Evolutionary conservation across 2,797 vertebrate species (phyloP), one percentile per base, ranked within the genome.

Genomic region (Cynodonichthys magdalenae): DNA sequence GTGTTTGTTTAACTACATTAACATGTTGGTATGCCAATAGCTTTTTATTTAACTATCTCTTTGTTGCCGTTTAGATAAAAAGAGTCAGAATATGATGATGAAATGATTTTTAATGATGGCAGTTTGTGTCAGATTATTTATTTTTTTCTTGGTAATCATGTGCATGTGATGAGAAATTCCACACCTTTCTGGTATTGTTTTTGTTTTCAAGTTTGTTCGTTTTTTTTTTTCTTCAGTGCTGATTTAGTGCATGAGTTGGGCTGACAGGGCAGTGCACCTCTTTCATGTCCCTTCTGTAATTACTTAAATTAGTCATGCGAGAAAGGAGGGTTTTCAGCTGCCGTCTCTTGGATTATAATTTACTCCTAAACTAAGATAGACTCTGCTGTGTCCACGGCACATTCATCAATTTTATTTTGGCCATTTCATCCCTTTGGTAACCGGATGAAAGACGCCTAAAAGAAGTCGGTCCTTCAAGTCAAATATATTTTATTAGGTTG

Each of bases 241-340:
- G 28, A 65, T 74, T 67, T 68, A 71, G 59, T 68, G 63, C 46
- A 39, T 19, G 65, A 42, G 15, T 74, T 74, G 60, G 60, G 66
- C 54, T 63, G 67, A 59, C 76, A 70, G 73, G 65, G 66, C 66
- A 68, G 70, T 52, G 64, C 62, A 67, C 29, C 41, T 48, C 67
- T 87, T 84, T 85, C 74, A 79, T 77, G 36, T 75, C 59, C 55
- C 24, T 62, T 80, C 75, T 85, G 72, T 78, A 76, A 75, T 69
- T 83, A 85, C 59, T 67, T 66, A 66, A 80, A 58, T 81, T 79
- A 83, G 74, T 76, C 74, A 71, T 82, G 75, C 27, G n/a, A 75
- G 62, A 62, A 63, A 68, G 62, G 63, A 62, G 74, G 59, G 66
- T 73, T 79, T 24, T 84, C 52, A 58, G 60, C 58, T 68, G 64